phyloP scores from a whole-genome alignment of 2,113 vertebrate species.

The Eurystomus gularis region DNA sequence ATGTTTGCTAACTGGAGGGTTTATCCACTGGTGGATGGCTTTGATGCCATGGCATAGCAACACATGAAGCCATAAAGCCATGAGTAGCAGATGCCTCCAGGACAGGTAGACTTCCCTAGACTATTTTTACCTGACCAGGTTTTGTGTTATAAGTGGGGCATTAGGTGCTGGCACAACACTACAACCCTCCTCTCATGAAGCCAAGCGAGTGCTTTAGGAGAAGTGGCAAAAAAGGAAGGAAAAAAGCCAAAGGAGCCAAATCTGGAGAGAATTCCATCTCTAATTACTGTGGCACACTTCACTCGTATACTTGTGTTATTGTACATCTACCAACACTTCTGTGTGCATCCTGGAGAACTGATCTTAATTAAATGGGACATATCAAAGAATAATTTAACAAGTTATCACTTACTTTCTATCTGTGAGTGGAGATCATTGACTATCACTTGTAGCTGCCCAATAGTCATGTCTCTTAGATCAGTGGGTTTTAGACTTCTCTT shows the following conservation, averaged over 20 bases:
- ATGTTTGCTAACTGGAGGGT: neutral
- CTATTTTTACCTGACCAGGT: neutral
- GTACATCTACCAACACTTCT: neutral
- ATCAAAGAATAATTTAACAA: neutral
- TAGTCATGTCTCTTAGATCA: constrained; percentile 94
- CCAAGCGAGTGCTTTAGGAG: accelerated
- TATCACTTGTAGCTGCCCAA: constrained; percentile 97
- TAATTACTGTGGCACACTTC: neutral
- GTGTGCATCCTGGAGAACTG: neutral
- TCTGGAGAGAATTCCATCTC: neutral
- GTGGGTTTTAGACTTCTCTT: constrained; percentile 94
- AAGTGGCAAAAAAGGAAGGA: neutral
- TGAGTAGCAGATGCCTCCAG: neutral
- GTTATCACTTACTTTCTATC: constrained; percentile 89
- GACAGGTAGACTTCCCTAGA: neutral
- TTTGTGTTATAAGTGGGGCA: neutral
- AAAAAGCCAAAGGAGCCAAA: neutral
- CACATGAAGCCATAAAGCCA: neutral
- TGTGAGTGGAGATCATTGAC: constrained; percentile 99
- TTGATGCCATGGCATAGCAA: too few species aligned
- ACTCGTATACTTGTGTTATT: accelerated
- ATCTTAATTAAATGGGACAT: neutral
- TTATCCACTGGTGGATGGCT: neutral
- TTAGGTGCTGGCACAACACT: neutral
- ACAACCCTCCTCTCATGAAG: neutral